phyloP scores from a whole-genome alignment of 2,797 vertebrate species.

The Gouania willdenowi region DNA sequence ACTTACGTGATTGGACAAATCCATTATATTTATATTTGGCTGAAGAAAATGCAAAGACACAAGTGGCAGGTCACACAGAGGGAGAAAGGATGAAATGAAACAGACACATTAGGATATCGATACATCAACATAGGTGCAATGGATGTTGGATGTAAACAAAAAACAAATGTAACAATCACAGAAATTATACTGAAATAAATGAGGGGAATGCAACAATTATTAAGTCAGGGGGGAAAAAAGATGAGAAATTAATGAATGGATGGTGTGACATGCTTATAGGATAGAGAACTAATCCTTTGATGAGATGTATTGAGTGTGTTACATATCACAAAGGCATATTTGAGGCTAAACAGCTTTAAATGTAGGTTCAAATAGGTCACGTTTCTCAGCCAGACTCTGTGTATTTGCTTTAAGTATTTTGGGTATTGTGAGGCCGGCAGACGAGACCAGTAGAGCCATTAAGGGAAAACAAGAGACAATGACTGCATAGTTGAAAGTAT shows the following conservation, averaged over 20 bases:
- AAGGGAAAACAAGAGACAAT: conserved; percentile 19
- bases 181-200: too few species aligned
- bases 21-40: conserved; percentile 87
- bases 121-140: conserved; percentile 50
- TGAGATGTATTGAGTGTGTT: conserved; percentile 18
- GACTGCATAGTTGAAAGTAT: conserved; percentile 23
- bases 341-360: conserved; percentile 1
- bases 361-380: conserved; percentile 2
- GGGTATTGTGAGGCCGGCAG: conserved; percentile 19
- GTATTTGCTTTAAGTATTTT: not conserved
- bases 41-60: conserved; percentile 83
- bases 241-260: conserved; percentile 26
- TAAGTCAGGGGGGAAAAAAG: too few species aligned
- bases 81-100: conserved; percentile 67
- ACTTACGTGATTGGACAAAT: conserved; percentile 86
- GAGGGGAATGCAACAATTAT: too few species aligned
- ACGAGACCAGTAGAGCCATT: conserved; percentile 30
- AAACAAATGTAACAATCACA: conserved; percentile 28
- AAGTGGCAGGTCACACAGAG: conserved; percentile 78
- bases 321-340: not conserved
- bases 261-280: conserved; percentile 42
- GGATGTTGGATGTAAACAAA: conserved; percentile 46
- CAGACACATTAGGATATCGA: conserved; percentile 60
- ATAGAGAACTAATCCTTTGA: conserved; percentile 22
- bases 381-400: not conserved